These are phyloP conservation scores for Tonatia bakeri DNA, from an alignment of 2,113 vertebrate species.

Conservation along the genomic window DNA sequence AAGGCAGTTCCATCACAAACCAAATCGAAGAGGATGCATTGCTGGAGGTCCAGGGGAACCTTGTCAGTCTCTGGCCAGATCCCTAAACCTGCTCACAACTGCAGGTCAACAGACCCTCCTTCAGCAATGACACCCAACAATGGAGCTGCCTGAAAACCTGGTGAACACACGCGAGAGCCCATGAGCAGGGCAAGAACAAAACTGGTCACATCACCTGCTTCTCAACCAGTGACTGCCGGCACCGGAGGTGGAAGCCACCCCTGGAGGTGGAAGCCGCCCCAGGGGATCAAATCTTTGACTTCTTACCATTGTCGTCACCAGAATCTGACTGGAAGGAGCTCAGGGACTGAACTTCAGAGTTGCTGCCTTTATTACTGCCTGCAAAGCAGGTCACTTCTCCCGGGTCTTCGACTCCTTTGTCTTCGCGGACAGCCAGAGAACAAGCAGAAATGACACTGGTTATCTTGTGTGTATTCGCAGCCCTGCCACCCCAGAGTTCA, in stretches of 20 bases:
- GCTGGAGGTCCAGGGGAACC: not conserved
- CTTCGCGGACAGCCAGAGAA: constrained; percentile 78
- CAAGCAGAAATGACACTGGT: constrained; percentile 73
- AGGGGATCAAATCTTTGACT: not conserved
- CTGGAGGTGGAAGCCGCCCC: not conserved
- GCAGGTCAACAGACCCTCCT: not conserved
- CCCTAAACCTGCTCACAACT: not conserved
- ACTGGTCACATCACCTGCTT: not conserved
- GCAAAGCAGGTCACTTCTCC: constrained; percentile 95
- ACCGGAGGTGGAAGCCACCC: not conserved
- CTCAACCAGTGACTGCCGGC: not conserved
- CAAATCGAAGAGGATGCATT: not conserved
- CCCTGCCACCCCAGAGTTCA: not conserved
- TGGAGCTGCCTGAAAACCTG: not conserved
- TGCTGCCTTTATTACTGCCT: constrained; percentile 95
- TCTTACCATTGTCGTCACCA: constrained; percentile 97
- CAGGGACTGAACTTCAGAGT: constrained; percentile 95
- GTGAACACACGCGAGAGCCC: not conserved
- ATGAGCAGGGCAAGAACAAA: not conserved
- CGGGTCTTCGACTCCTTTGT: constrained; percentile 89
- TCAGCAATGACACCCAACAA: not conserved
- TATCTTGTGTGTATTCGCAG: constrained; percentile 3
- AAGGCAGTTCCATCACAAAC: not conserved
- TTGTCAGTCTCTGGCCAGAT: not conserved
- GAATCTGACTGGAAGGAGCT: constrained; percentile 97